A percentile compares a stretch with the other conserved stretches of the same genome.
phyloP scores from a whole-genome alignment of 23 tunicate genomes.

The Phallusia fumigata region DNA sequence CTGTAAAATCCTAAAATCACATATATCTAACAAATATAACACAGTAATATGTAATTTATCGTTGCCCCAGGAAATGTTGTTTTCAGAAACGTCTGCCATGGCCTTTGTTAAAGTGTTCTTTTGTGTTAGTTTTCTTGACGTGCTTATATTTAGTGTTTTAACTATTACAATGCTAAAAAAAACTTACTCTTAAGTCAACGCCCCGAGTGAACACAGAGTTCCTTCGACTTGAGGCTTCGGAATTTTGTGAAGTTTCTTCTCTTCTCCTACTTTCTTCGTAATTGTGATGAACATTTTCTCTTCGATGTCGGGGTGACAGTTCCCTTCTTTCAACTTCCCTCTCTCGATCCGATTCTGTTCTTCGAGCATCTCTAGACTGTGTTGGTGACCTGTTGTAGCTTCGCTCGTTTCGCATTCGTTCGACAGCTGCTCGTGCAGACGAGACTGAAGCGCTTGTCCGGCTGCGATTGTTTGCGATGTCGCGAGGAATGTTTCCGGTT shows the following conservation, averaged over 20 bases:
- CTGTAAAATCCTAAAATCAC: no score
- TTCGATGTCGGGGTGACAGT: background rate
- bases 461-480: background rate
- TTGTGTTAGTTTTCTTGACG: no score
- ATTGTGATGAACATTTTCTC: background rate
- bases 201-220: background rate
- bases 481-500: background rate
- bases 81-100: no score
- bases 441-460: background rate
- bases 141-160: no score
- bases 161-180: no score
- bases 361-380: background rate
- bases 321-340: background rate
- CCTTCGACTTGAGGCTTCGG: no score
- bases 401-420: background rate
- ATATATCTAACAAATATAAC: no score
- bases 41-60: no score
- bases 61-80: no score
- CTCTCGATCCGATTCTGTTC: background rate
- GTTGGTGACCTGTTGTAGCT: background rate
- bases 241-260: no score
- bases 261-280: no score
- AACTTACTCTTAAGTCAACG: background rate
- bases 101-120: no score
- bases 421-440: background rate